Conservation (phyloP, 2,888 invertebrate genomes). For the Sminthurides aquaticus region DNA sequence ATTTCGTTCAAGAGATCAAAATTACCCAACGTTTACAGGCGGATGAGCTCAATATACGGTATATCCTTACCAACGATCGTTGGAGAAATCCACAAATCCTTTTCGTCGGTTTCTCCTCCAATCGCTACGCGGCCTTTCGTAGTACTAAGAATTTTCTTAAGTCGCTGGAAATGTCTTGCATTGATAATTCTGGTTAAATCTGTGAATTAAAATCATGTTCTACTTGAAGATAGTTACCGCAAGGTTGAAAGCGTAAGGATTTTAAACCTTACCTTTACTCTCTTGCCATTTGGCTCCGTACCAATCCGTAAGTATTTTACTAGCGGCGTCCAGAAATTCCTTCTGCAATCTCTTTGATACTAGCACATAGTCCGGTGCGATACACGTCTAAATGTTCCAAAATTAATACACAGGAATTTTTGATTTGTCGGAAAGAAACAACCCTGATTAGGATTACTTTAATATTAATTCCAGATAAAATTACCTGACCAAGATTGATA, state of each 20-base stretch:
- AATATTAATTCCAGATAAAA: too few species aligned
- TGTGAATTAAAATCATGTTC: too few species aligned
- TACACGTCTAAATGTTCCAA: slow-evolving; percentile 96
- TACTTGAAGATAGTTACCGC: too few species aligned
- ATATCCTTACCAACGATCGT: slow-evolving; percentile 58
- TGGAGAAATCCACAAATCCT: slow-evolving; percentile 74
- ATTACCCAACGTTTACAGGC: too few species aligned
- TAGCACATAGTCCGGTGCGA: slow-evolving; percentile 90
- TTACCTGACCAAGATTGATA: slow-evolving; percentile 20
- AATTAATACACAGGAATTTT: too few species aligned
- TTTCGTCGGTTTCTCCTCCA: slow-evolving; percentile 69
- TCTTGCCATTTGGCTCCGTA: slow-evolving; percentile 72
- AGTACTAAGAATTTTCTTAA: slow-evolving; percentile 27
- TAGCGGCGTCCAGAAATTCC: slow-evolving; percentile 60
- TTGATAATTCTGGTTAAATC: slow-evolving; percentile 71
- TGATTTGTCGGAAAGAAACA: too few species aligned
- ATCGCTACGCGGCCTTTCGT: slow-evolving; percentile 54
- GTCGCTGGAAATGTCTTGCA: slow-evolving; percentile 65
- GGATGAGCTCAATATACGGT: too few species aligned
- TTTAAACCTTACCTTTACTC: slow-evolving; percentile 54
- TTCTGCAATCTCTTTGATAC: slow-evolving; percentile 66
- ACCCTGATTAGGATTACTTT: too few species aligned
- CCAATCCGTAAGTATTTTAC: slow-evolving; percentile 66
- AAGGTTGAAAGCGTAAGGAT: too few species aligned
- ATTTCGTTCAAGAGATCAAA: background rate